A percentile compares a stretch with the other conserved stretches of the same genome.
Conservation (phyloP, 2,888 invertebrate species). For the Euproctis similis region DNA sequence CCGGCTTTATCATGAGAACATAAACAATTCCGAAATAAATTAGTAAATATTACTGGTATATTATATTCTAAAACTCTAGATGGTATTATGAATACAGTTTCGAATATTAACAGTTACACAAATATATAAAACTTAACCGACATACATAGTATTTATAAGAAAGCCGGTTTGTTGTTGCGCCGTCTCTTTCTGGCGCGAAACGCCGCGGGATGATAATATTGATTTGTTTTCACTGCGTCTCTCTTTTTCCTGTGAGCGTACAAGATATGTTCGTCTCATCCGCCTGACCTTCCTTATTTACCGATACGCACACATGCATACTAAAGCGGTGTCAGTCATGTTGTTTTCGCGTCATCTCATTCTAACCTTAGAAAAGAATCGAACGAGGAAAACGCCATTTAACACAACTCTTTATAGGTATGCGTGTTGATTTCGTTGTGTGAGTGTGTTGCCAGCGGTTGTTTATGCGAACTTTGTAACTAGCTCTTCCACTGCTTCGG, state of each 20-base stretch:
- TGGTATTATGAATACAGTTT: slow-evolving; percentile 38
- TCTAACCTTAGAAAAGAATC: slow-evolving; percentile 49
- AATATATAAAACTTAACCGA: slow-evolving; percentile 47
- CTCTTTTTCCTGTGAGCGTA: slow-evolving; percentile 50
- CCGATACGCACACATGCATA: slow-evolving; percentile 37
- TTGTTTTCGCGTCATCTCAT: slow-evolving; percentile 70
- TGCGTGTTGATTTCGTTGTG: slow-evolving; percentile 17
- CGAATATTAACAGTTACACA: slow-evolving; percentile 17
- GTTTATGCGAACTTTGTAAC: slow-evolving; percentile 27
- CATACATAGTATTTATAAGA: too few species aligned
- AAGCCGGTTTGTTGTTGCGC: slow-evolving; percentile 73
- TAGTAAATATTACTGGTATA: too few species aligned
- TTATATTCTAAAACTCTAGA: too few species aligned
- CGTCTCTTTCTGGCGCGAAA: slow-evolving; percentile 63
- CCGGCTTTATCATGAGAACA: too few species aligned
- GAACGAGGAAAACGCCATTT: slow-evolving; percentile 46
- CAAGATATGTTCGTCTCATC: slow-evolving; percentile 51
- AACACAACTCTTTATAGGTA: slow-evolving; percentile 28
- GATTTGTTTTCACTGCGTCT: slow-evolving; percentile 77
- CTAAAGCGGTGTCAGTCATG: slow-evolving; percentile 46
- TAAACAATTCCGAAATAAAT: too few species aligned
- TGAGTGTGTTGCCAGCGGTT: slow-evolving; percentile 32
- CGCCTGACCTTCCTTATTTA: slow-evolving; percentile 67
- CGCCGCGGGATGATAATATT: slow-evolving; percentile 59
- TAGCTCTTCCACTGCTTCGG: slow-evolving; percentile 14